Conservation (phyloP, 2,888 invertebrate species). For the Rhagonycha lutea region DNA sequence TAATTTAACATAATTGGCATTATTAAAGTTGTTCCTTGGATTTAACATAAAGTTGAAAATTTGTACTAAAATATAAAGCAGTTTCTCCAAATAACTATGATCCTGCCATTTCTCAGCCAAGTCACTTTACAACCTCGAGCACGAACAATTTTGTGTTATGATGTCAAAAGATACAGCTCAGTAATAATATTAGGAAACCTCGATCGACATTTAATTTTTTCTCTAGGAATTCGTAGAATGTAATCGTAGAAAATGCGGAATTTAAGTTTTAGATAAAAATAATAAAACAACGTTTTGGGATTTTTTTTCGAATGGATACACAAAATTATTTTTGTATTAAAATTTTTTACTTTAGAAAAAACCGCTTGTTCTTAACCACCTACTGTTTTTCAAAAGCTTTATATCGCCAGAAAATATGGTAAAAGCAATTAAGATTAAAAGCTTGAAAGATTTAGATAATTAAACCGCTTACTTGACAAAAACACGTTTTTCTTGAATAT, state of each 20-base stretch:
- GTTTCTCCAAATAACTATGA: not conserved
- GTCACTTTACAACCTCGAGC: not conserved
- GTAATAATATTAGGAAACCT: not conserved
- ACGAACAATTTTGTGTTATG: not conserved
- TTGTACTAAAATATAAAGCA: not conserved
- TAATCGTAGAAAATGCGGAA: not conserved
- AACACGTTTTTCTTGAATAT: not conserved
- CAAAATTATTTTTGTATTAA: not conserved
- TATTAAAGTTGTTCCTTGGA: not conserved
- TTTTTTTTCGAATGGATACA: not conserved
- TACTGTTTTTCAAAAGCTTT: not conserved
- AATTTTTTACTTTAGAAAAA: not conserved
- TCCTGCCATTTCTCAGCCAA: not conserved
- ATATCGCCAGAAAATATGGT: not conserved
- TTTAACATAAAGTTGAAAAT: not conserved
- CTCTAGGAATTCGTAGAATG: not conserved
- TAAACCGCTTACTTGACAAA: not conserved
- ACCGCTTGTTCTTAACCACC: not conserved
- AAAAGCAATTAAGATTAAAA: not conserved
- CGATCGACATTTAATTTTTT: not conserved
- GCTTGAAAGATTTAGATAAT: not conserved
- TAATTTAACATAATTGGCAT: not conserved
- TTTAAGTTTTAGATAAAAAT: not conserved
- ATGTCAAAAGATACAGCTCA: not conserved
- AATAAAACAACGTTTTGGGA: not conserved